Conservation (phyloP, 2,888 invertebrate species). For the Amphipoea oculea region DNA sequence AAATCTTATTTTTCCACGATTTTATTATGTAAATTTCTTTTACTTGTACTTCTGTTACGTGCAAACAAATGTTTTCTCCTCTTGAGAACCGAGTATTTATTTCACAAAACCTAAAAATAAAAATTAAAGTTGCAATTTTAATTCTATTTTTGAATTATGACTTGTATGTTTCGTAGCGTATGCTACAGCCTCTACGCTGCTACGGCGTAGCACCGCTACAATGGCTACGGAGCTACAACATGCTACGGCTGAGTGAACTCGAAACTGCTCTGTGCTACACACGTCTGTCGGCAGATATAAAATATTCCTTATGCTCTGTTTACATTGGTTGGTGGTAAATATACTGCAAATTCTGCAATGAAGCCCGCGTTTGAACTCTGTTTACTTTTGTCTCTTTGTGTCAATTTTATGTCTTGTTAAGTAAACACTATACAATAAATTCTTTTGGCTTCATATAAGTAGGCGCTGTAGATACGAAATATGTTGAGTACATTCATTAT, state of each 20-base stretch:
- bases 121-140: constrained; percentile 5
- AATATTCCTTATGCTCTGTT: constrained; percentile 44
- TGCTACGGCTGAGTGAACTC: constrained; percentile 66
- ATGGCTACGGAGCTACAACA: constrained; percentile 62
- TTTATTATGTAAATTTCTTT: constrained; percentile 63
- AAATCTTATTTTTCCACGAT: constrained; percentile 62
- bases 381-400: constrained; percentile 21
- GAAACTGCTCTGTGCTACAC: constrained; percentile 47
- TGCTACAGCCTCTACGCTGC: constrained; percentile 44
- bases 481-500: not conserved
- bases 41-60: constrained; percentile 48
- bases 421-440: constrained; percentile 4
- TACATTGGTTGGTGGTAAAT: constrained; percentile 22
- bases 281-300: constrained; percentile 40
- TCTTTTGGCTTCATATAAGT: not conserved
- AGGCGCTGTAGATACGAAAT: not conserved
- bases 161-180: constrained; percentile 20
- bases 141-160: constrained; percentile 18
- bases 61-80: constrained; percentile 57
- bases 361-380: constrained; percentile 28
- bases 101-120: constrained; percentile 3
- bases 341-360: constrained; percentile 8
- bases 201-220: constrained; percentile 54
- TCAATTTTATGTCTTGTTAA: constrained; percentile 6
- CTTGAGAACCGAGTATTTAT: constrained; percentile 24